Evolutionary conservation across 30 jellyfish, hydroid and myxozoan species (phyloP).

Genomic region (Aurelia coerulea): DNA sequence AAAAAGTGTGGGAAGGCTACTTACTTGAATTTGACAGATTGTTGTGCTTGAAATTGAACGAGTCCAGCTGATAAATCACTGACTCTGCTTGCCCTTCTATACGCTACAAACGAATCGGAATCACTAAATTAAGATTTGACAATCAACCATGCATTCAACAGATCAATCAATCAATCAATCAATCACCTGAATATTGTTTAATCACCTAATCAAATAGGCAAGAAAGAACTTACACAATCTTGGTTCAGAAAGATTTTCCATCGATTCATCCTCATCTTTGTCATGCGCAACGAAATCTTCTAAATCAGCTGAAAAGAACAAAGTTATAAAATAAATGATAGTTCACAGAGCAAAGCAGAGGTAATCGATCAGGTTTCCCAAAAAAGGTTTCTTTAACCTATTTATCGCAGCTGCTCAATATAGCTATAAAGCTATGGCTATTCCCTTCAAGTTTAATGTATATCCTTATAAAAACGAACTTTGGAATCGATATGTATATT

Average conservation of each 20-base stretch:
- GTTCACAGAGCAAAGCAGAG: too few relatives aligned
- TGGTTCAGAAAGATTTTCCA: slow-evolving; percentile 47
- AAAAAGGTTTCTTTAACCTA: too few relatives aligned
- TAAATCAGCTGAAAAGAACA: slow-evolving; percentile 30
- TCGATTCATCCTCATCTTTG: slow-evolving; percentile 48
- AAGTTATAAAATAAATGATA: too few relatives aligned
- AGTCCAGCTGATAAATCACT: slow-evolving; percentile 59
- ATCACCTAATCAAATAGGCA: background rate
- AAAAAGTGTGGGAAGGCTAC: background rate
- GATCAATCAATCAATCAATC: too few relatives aligned
- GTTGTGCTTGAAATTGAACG: slow-evolving; percentile 28
- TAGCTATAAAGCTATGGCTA: too few relatives aligned
- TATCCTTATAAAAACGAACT: too few relatives aligned
- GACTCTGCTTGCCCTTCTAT: slow-evolving; percentile 51
- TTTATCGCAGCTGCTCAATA: too few relatives aligned
- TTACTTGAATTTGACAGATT: slow-evolving; percentile 30
- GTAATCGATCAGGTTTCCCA: too few relatives aligned
- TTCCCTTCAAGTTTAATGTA: too few relatives aligned
- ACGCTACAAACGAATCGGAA: slow-evolving; percentile 18
- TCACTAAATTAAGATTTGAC: background rate
- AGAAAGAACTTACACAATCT: slow-evolving; percentile 40
- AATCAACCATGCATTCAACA: too few relatives aligned
- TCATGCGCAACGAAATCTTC: slow-evolving; percentile 33
- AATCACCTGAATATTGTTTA: too few relatives aligned
- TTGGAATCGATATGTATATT: too few relatives aligned